Conservation (phyloP, 2,797 vertebrate species). For the Phataginus tetradactyla region DNA sequence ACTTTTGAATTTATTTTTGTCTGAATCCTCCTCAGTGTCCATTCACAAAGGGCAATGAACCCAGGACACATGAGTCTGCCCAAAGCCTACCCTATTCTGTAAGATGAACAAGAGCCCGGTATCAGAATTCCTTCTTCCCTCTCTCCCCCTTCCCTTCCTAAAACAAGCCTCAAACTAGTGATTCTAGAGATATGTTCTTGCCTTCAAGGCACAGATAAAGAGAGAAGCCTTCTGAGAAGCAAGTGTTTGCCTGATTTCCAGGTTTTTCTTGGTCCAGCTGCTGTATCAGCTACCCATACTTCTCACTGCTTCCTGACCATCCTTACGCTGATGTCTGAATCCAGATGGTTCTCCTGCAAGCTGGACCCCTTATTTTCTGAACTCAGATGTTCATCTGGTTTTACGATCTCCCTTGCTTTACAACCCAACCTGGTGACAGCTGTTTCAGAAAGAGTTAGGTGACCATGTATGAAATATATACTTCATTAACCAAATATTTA, state of each 20-base stretch:
- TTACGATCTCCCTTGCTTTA: neutral
- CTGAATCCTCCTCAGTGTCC: neutral
- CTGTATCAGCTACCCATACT: accelerated
- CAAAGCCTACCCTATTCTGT: neutral
- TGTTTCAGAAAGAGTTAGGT: neutral
- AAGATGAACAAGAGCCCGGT: neutral
- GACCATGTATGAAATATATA: neutral
- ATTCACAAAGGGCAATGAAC: slow-evolving; percentile 38
- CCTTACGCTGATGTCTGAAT: neutral
- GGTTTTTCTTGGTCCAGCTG: neutral
- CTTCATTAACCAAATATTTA: neutral
- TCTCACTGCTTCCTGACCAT: neutral
- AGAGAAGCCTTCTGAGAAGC: neutral
- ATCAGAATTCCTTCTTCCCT: neutral
- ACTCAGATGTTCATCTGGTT: neutral
- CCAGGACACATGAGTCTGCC: neutral
- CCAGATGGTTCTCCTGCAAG: neutral
- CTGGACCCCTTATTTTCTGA: neutral
- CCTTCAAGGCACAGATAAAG: neutral
- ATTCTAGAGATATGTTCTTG: neutral
- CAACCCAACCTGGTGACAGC: neutral
- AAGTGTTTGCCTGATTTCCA: neutral
- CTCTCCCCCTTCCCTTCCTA: neutral
- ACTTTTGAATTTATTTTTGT: slow-evolving; percentile 34
- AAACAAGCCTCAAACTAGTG: neutral